Evolutionary conservation across 2,888 invertebrate species (phyloP).

Genomic region (Phyto melanocephala): DNA sequence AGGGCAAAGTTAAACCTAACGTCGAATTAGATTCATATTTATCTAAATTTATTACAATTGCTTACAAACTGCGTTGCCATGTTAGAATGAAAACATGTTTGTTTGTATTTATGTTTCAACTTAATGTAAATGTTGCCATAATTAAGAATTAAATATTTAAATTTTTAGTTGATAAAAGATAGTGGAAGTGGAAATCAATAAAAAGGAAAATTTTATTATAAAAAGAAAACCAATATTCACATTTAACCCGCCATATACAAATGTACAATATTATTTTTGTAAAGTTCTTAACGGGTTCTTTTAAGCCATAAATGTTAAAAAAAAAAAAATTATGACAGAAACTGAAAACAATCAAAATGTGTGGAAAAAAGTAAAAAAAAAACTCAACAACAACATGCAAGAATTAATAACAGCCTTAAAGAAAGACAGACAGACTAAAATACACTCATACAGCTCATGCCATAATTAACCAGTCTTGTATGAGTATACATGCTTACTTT

Average conservation of each 20-base stretch:
- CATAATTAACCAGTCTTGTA: constrained; percentile 56
- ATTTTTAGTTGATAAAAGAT: too few species aligned
- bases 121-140: too few species aligned
- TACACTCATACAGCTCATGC: constrained; percentile 9
- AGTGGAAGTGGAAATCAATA: too few species aligned
- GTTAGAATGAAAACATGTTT: too few species aligned
- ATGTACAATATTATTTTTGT: not conserved
- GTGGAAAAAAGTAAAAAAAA: not conserved
- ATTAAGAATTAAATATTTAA: too few species aligned
- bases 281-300: constrained; percentile 39
- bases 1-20: too few species aligned
- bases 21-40: too few species aligned
- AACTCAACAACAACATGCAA: constrained; percentile 1
- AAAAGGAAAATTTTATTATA: constrained; percentile 21
- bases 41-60: too few species aligned
- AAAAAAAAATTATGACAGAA: too few species aligned
- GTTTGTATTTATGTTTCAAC: too few species aligned
- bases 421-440: not conserved
- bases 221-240: constrained; percentile 39
- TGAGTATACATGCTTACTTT: constrained; percentile 22
- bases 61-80: too few species aligned
- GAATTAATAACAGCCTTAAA: not conserved
- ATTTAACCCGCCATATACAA: constrained; percentile 28
- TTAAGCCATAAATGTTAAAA: constrained; percentile 35
- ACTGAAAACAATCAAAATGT: not conserved